Evolutionary conservation across 2,888 invertebrate species (phyloP).

Genomic region (Euplagia quadripunctaria): DNA sequence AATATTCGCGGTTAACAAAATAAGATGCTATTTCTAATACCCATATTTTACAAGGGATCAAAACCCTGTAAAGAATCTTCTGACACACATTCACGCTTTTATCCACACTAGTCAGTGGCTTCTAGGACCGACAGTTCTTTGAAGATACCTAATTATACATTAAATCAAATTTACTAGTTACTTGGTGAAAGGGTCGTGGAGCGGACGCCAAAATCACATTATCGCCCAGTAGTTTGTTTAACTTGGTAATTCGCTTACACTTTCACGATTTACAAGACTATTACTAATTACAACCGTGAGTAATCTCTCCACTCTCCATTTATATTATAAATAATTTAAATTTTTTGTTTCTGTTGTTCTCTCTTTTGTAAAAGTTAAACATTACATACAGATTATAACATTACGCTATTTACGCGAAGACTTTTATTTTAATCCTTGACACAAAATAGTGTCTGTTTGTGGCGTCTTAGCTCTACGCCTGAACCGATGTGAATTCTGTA

Average conservation of each 20-base stretch:
- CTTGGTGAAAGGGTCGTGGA: slow-evolving; percentile 53
- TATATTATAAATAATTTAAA: slow-evolving; percentile 15
- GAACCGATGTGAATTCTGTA: background rate
- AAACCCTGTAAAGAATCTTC: background rate
- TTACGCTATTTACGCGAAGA: background rate
- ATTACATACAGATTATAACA: background rate
- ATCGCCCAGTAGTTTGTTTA: slow-evolving; percentile 52
- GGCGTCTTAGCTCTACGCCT: background rate
- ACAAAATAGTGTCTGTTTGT: background rate
- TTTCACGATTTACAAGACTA: slow-evolving; percentile 42
- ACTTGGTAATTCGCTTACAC: slow-evolving; percentile 48
- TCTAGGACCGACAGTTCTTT: background rate
- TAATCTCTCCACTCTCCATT: slow-evolving; percentile 12
- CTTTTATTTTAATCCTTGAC: background rate
- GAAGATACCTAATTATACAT: slow-evolving; percentile 26
- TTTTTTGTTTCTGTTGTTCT: background rate
- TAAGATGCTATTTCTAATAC: background rate
- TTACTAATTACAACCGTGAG: slow-evolving; percentile 35
- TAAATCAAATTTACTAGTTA: slow-evolving; percentile 46
- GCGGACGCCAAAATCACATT: slow-evolving; percentile 57
- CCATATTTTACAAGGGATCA: background rate
- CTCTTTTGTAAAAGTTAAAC: background rate
- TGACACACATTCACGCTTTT: too few relatives aligned
- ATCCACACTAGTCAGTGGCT: background rate
- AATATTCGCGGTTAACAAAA: background rate